Percentiles rank a stretch among this genome's conserved stretches.
Conservation (phyloP, 64 coral and sea anemone species). For the Montipora cactus region DNA sequence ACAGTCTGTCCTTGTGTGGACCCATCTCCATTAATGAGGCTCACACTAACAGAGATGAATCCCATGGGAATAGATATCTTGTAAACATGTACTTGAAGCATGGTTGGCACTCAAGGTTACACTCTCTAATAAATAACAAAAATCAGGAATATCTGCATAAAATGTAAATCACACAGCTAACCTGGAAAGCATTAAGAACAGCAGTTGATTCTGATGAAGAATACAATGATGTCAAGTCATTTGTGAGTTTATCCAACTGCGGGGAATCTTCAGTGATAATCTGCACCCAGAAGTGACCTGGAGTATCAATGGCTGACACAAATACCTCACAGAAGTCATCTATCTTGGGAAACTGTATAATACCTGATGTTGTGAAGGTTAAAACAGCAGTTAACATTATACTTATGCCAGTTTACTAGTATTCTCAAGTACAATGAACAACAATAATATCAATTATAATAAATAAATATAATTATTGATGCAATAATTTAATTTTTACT, state of each 20-base stretch:
- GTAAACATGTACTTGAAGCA: too few relatives aligned
- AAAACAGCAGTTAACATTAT: not conserved
- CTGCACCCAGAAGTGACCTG: conserved; percentile 73
- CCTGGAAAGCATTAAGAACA: conserved; percentile 52
- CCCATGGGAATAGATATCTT: too few relatives aligned
- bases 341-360: conserved; percentile 32
- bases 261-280: conserved; percentile 49
- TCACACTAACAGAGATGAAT: too few relatives aligned
- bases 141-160: not conserved
- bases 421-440: not conserved
- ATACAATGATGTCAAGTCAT: conserved; percentile 26
- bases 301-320: conserved; percentile 67
- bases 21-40: too few relatives aligned
- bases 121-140: too few relatives aligned
- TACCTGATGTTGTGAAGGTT: conserved; percentile 14
- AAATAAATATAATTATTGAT: not conserved
- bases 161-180: not conserved
- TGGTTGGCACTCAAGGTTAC: too few relatives aligned
- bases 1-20: too few relatives aligned
- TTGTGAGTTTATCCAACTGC: conserved; percentile 47
- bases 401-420: not conserved
- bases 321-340: conserved; percentile 64
- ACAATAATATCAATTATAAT: not conserved
- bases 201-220: conserved; percentile 4
- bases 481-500: too few relatives aligned